Percentiles rank a stretch among this genome's conserved stretches.
These are phyloP conservation scores for Callochromis pleurospilus DNA, from an alignment of 2,113 vertebrate genomes.

Conservation along the genomic window DNA sequence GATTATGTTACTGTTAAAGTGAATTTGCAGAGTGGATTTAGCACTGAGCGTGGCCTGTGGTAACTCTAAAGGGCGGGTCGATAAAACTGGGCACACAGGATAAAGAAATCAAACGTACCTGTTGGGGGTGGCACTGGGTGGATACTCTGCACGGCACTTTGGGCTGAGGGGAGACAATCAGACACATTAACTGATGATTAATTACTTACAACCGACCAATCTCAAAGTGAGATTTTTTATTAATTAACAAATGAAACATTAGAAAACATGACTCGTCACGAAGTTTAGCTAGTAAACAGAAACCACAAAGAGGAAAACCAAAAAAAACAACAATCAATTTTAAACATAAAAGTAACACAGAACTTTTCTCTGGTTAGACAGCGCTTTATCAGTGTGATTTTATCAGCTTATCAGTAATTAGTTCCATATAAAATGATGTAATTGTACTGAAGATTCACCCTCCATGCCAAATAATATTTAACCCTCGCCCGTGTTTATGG, in stretches of 20 bases:
- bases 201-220: fast-evolving
- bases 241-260: fast-evolving
- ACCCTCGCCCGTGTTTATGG: fast-evolving
- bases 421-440: fast-evolving
- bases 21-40: background rate
- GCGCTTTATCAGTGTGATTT: fast-evolving
- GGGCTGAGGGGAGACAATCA: constrained; percentile 71
- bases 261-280: background rate
- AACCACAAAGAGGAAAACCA: background rate
- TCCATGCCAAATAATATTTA: background rate
- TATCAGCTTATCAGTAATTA: fast-evolving
- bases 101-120: constrained; percentile 16
- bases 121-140: constrained; percentile 80
- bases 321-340: background rate
- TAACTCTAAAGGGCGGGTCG: fast-evolving
- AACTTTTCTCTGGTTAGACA: fast-evolving
- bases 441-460: background rate
- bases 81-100: background rate
- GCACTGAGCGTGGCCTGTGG: background rate
- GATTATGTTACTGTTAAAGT: background rate
- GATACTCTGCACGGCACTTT: constrained; percentile 93
- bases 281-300: background rate
- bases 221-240: background rate
- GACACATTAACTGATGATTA: background rate
- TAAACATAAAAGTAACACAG: background rate